A percentile compares a stretch with the other conserved stretches of the same genome.
phyloP scores from a whole-genome alignment of 2,888 invertebrate species.

The Thymelicus acteon region DNA sequence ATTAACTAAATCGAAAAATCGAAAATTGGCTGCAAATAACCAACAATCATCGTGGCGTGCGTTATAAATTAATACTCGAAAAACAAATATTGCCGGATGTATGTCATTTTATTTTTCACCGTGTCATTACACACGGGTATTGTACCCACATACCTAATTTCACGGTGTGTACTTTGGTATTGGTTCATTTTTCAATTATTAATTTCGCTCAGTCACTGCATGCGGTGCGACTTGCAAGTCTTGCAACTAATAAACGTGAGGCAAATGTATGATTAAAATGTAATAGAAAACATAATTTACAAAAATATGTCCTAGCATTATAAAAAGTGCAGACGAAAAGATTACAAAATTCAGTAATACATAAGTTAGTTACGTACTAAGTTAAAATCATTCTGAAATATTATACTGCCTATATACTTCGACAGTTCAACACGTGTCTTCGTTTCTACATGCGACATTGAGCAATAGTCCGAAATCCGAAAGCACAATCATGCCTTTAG shows the following conservation, averaged over 20 bases:
- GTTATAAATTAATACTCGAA: conserved; percentile 27
- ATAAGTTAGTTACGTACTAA: no score
- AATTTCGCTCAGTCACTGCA: conserved; percentile 7
- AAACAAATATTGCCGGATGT: conserved; percentile 33
- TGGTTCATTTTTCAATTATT: conserved; percentile 35
- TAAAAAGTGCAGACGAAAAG: not conserved
- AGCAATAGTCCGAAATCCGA: no score
- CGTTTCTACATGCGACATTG: no score
- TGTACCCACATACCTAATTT: conserved; percentile 20
- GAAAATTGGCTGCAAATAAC: conserved; percentile 31
- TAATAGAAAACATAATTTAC: not conserved
- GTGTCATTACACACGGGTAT: conserved; percentile 24
- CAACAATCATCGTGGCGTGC: conserved; percentile 28
- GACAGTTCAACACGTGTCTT: no score
- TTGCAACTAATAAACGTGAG: not conserved
- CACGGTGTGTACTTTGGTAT: conserved; percentile 22
- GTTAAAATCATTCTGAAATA: no score
- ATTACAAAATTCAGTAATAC: no score
- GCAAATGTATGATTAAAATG: not conserved
- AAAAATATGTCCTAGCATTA: not conserved
- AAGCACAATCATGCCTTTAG: no score
- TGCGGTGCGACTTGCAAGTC: not conserved
- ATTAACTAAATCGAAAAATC: conserved; percentile 30
- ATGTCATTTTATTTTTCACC: conserved; percentile 28
- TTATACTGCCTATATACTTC: no score